Evolutionary conservation across 2,888 invertebrate species (phyloP).

Genomic region (Dynastes grantii): DNA sequence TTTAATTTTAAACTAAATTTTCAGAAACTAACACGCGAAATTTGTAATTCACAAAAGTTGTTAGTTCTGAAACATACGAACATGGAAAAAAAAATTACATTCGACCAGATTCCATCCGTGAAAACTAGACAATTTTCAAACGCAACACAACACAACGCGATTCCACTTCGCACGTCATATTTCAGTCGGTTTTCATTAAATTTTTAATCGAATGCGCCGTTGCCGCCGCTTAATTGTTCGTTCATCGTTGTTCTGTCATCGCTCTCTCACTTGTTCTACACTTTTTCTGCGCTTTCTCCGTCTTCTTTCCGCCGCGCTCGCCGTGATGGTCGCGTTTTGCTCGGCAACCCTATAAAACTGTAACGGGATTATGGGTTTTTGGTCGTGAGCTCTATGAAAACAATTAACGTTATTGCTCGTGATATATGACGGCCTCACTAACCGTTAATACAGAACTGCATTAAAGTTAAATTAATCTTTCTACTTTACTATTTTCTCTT

Average conservation of each 20-base stretch:
- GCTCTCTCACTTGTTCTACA: neutral
- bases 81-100: neutral
- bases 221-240: constrained; percentile 31
- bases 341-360: neutral
- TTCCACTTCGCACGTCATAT: constrained; percentile 19
- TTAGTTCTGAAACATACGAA: neutral
- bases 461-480: too few species aligned
- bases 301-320: too few species aligned
- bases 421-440: neutral
- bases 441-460: neutral
- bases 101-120: neutral
- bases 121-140: neutral
- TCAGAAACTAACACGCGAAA: too few species aligned
- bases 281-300: neutral
- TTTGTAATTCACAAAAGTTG: neutral
- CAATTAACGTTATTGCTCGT: constrained; percentile 22
- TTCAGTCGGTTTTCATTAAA: constrained; percentile 42
- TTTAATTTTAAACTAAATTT: too few species aligned
- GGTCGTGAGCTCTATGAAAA: constrained; percentile 1
- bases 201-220: constrained; percentile 29
- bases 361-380: constrained; percentile 19
- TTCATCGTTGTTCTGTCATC: neutral
- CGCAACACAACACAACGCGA: neutral
- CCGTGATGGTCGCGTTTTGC: neutral
- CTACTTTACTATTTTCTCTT: too few species aligned